phyloP scores from a whole-genome alignment of 2,888 invertebrate species.

The Entomobrya multifasciata region DNA sequence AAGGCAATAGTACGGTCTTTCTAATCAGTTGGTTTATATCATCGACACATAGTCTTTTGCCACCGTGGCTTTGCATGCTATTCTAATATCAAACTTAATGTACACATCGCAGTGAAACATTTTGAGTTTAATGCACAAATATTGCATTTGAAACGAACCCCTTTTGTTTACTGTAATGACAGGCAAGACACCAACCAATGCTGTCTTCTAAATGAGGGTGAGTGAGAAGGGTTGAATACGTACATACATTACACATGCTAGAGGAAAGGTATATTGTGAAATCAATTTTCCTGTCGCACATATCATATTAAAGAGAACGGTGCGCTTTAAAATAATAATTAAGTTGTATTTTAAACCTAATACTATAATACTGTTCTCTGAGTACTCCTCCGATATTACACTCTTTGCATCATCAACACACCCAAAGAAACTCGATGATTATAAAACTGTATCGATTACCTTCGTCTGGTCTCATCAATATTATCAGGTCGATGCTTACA shows the following conservation, averaged over 20 bases:
- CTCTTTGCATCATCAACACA: background rate
- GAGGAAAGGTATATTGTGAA: background rate
- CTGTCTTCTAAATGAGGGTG: no score
- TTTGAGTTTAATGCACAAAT: background rate
- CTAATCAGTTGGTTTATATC: background rate
- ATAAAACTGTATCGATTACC: background rate
- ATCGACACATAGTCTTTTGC: background rate
- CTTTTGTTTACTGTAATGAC: conserved; percentile 20
- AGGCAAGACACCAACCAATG: no score
- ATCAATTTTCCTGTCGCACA: background rate
- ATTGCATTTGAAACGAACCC: background rate
- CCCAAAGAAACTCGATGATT: background rate
- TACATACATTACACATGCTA: no score
- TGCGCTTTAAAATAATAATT: conserved; percentile 25
- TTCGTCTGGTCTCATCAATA: background rate
- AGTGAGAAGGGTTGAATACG: no score
- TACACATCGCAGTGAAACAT: no score
- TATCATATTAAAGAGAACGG: background rate
- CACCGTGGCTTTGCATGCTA: no score
- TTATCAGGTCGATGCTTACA: background rate
- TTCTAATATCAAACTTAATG: no score
- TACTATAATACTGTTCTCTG: no score
- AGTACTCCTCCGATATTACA: no score
- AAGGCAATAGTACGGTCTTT: background rate
- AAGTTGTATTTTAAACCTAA: background rate